Base-by-base conservation (phyloP, 2,888 invertebrate genomes). In the Athrips mouffetella region DNA sequence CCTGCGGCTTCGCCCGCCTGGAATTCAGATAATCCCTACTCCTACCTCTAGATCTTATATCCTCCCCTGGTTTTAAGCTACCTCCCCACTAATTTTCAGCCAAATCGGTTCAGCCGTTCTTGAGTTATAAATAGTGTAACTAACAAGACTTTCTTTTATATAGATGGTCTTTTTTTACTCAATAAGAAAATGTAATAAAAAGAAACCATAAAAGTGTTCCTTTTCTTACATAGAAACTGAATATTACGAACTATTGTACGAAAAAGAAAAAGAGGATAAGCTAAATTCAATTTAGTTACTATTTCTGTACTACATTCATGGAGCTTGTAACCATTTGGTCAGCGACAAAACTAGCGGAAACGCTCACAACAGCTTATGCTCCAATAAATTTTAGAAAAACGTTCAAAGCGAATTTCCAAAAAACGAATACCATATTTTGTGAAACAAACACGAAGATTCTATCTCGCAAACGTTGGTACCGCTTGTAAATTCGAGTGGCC, bases 401-500 rank as follows among this genome's bases (percentile, higher is more conserved):
- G n/a, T 21, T 20, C 18, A 21, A 31, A 44, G n/a, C 13, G 31
- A n/a, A 30, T 13, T 25, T 23, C 21, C 15, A 27, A 49, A 49
- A n/a, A 41, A 49, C 41, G 41, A 49, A 62, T 53, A 60, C 58
- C 54, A 61, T 60, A 65, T 63, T 59, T 53, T 56, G 56, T 59
- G 57, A 60, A 60, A 57, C 53, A 62, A 68, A 69, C 61, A 63
- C 50, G 67, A 66, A 69, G 60, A 70, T 70, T 70, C 62, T 71
- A 71, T 75, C 68, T 62, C 48, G 51, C 55, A 60, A 65, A 66
- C 63, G 67, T 60, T 70, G 62, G 63, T 66, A 58, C 59, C 63
- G 64, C 68, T 73, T 77, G 67, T 73, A 73, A 74, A 78, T 75
- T 76, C 67, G 62, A 59, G 59, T 65, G 66, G 67, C 63, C 66